Percentiles rank a stretch among this genome's conserved stretches.
Conservation (phyloP, 2,888 invertebrate genomes). For the Sinelater perroti region DNA sequence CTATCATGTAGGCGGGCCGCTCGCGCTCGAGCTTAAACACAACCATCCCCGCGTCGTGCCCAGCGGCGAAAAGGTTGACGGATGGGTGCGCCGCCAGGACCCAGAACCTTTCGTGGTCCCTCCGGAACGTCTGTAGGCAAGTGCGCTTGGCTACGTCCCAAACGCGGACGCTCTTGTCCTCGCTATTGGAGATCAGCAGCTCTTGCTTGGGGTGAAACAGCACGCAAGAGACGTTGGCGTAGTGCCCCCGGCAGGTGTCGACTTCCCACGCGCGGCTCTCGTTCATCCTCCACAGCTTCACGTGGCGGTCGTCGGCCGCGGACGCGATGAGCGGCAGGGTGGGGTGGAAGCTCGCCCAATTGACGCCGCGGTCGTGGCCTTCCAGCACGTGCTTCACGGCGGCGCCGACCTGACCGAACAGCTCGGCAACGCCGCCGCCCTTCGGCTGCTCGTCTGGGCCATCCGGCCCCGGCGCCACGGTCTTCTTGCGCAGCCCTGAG, state of each 20-base stretch:
- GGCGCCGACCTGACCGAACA: conserved; percentile 95
- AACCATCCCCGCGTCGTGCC: conserved; percentile 98
- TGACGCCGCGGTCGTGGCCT: conserved; percentile 96
- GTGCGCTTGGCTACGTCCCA: conserved; percentile 98
- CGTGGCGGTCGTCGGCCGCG: conserved; percentile 97
- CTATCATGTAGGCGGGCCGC: conserved; percentile 93
- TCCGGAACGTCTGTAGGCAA: conserved; percentile 88
- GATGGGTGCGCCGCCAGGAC: conserved; percentile 93
- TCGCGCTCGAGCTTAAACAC: conserved; percentile 92
- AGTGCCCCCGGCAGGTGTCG: conserved; percentile 99
- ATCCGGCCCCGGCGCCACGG: conserved; percentile 94
- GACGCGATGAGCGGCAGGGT: conserved; percentile 94
- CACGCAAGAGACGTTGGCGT: conserved; percentile 98
- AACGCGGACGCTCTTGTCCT: conserved; percentile 96
- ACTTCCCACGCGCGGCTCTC: conserved; percentile 99
- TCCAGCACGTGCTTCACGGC: conserved; percentile 90
- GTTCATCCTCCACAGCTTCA: conserved; percentile 99
- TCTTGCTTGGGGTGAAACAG: conserved; percentile 98
- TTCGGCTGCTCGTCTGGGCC: conserved; percentile 89
- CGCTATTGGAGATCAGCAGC: conserved; percentile 94
- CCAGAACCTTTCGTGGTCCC: conserved; percentile 98
- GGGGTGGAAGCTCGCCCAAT: conserved; percentile 98
- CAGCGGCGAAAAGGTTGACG: conserved; percentile 97
- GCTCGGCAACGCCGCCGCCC: conserved; percentile 86
- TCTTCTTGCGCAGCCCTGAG: conserved; percentile 93